A percentile compares a stretch with the other conserved stretches of the same genome.
Conservation (phyloP, 2,797 vertebrate genomes). For the Micropoecilia bifurca region DNA sequence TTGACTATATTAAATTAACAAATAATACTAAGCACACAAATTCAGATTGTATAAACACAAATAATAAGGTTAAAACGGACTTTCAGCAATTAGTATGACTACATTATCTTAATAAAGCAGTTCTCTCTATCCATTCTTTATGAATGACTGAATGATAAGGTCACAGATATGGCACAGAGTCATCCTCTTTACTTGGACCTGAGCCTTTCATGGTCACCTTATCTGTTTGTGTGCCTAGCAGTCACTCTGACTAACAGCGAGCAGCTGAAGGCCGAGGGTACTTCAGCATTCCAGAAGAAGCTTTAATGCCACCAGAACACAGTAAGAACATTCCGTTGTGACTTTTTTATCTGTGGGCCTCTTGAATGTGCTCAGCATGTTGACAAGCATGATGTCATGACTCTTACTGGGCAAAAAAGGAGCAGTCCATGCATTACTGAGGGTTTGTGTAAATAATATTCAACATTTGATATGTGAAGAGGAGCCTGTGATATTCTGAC, state of each 20-base stretch:
- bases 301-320: conserved; percentile 42
- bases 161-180: conserved; percentile 50
- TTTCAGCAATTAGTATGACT: background rate
- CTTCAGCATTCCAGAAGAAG: conserved; percentile 55
- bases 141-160: conserved; percentile 20
- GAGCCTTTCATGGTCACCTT: conserved; percentile 45
- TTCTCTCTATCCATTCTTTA: conserved; percentile 24
- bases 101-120: conserved; percentile 19
- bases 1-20: conserved; percentile 4
- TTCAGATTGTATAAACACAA: background rate
- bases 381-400: conserved; percentile 50
- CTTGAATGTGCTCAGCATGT: conserved; percentile 29
- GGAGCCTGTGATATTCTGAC: background rate
- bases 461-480: background rate
- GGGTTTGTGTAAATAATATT: conserved; percentile 20
- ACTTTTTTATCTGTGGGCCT: conserved; percentile 54
- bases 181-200: conserved; percentile 47
- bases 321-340: conserved; percentile 48
- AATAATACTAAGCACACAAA: background rate
- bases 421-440: conserved; percentile 9
- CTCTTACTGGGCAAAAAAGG: conserved; percentile 7
- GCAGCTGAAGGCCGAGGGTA: conserved; percentile 48
- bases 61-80: background rate
- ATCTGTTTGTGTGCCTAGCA: conserved; percentile 19
- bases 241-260: conserved; percentile 38